A percentile compares a stretch with the other conserved stretches of the same genome.
These are phyloP conservation scores for Alosa sapidissima DNA, from an alignment of 2,797 vertebrate species.

Conservation along the genomic window DNA sequence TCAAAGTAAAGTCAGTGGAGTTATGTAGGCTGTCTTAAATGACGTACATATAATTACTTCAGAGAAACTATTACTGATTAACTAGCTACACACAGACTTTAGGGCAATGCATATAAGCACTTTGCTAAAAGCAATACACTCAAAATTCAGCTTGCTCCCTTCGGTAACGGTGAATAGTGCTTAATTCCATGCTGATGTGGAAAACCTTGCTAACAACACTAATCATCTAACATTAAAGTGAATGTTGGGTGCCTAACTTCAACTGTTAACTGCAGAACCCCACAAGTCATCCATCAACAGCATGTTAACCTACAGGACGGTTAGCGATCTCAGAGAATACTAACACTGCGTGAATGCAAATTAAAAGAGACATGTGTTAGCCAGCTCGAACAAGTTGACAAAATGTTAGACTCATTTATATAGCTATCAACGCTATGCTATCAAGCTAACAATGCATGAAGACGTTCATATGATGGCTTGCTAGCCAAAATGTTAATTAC, in stretches of 20 bases:
- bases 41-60: background rate
- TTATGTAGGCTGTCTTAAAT: background rate
- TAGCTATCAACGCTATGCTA: background rate
- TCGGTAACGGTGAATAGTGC: too few relatives aligned
- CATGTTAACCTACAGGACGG: background rate
- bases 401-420: background rate
- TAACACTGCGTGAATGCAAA: too few relatives aligned
- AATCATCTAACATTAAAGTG: too few relatives aligned
- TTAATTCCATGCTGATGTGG: too few relatives aligned
- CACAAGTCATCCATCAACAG: background rate
- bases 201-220: background rate
- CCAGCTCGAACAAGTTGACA: background rate
- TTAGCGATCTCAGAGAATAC: background rate
- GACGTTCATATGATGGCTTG: background rate
- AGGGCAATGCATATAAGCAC: too few relatives aligned
- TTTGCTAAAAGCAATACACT: too few relatives aligned
- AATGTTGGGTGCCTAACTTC: background rate
- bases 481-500: background rate
- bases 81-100: background rate
- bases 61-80: background rate
- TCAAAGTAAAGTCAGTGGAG: background rate
- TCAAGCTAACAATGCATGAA: conserved; percentile 5
- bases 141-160: too few relatives aligned
- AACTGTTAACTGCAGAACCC: background rate
- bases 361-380: background rate